A percentile compares a stretch with the other conserved stretches of the same genome.
Conservation (phyloP, 2,888 invertebrate species). For the Amiota mariae region DNA sequence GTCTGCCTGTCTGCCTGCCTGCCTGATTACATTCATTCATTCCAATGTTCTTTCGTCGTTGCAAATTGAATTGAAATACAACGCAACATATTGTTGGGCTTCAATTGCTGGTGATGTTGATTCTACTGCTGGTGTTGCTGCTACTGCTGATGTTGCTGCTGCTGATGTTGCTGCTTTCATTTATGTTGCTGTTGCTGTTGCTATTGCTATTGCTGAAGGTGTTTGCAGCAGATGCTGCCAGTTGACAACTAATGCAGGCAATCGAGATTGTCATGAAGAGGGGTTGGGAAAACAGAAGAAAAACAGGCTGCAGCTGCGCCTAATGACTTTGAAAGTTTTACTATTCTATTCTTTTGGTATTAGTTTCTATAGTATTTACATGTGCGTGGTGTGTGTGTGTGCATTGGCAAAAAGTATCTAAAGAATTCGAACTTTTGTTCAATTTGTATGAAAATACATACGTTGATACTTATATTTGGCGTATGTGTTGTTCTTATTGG, state of each 20-base stretch:
- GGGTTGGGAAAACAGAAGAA: not conserved
- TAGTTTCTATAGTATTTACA: not conserved
- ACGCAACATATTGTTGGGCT: slow-evolving; percentile 14
- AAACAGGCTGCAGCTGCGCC: slow-evolving; percentile 20
- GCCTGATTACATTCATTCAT: not conserved
- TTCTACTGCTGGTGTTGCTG: not conserved
- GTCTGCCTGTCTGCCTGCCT: not conserved
- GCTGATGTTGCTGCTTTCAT: not conserved
- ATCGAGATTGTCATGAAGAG: not conserved
- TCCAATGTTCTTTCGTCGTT: slow-evolving; percentile 1
- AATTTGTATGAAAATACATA: not conserved
- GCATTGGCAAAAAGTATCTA: not conserved
- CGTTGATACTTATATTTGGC: not conserved
- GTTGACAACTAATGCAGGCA: not conserved
- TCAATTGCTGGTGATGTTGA: not conserved
- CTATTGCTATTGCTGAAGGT: slow-evolving; percentile 6
- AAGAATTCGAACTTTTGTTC: not conserved
- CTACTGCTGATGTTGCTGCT: slow-evolving; percentile 17
- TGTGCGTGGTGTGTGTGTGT: not conserved
- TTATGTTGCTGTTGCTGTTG: not conserved
- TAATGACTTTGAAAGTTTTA: slow-evolving; percentile 27
- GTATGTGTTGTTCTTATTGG: not conserved
- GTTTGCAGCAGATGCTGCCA: slow-evolving; percentile 30
- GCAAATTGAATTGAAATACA: slow-evolving; percentile 21
- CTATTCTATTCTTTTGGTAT: not conserved